Base-by-base conservation (phyloP, 2,113 vertebrate species). In the Megaceryle maxima region DNA sequence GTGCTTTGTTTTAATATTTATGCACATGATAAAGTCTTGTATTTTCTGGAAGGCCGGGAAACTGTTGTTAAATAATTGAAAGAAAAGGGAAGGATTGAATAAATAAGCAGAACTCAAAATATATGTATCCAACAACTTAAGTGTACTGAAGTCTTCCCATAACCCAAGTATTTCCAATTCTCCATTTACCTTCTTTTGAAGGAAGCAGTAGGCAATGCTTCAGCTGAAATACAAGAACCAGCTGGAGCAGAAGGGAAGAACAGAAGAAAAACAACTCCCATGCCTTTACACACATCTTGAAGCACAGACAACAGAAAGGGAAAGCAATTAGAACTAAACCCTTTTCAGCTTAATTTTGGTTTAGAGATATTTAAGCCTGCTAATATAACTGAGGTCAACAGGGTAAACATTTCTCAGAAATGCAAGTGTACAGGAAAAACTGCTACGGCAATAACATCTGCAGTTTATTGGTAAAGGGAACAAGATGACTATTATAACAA, bases 371-470 rank as follows among this genome's bases (percentile, higher is more conserved):
- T 86, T 81, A 59, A 92, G 67, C 11, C 9, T 63, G 29, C 31
- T 92, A 87, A 70, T 2, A 3, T 24, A 92, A 70, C 21, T 2
- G 9, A 87, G 41, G 83, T 67, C 31, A 90, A 87, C 77, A 83
- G n/a, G 35, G 44, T 56, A 81, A 4, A 37, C 5, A 16, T 68
- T 68, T 86, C 70, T 55, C 28, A 85, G 56, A 77, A 93, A 74
- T 15, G 7, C 25, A 86, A 63, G 19, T 57, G 48, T 13, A 55
- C 88, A 92, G 25, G 33, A 41, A 90, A 73, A 93, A 86, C 9
- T 41, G 29, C 83, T 70, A 20, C 11, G 10, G 75, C 46, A 88
- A 26, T 46, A 69, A 50, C 0, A 0, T 16, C 33, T 1, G 2
- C 26, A 41, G 22, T 66, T 87, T 84, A 13, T 39, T 63, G 70